Percentiles rank a stretch among this genome's conserved stretches.
Conservation (phyloP, 2,797 vertebrate species). For the Lates japonicus region DNA sequence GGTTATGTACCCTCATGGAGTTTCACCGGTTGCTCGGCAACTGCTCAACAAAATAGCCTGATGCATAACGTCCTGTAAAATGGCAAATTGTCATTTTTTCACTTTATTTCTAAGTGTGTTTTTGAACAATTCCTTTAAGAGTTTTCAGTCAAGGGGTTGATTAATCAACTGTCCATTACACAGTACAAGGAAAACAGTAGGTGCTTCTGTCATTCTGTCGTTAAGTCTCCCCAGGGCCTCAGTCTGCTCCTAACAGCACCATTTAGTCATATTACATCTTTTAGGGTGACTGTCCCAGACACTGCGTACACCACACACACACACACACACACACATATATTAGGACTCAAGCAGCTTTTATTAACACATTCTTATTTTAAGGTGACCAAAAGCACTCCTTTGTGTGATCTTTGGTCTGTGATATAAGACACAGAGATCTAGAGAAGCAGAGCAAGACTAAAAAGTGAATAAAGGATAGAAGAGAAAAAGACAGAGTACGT, state of each 20-base stretch:
- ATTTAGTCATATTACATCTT: slow-evolving; percentile 10
- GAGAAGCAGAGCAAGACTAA: background rate
- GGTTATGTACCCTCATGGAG: background rate
- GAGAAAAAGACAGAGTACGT: slow-evolving; percentile 16
- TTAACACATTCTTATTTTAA: background rate
- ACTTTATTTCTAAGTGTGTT: background rate
- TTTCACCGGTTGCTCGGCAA: slow-evolving; percentile 12
- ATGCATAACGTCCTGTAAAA: background rate
- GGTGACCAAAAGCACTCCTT: background rate
- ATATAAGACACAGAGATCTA: background rate
- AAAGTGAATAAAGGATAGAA: slow-evolving; percentile 18
- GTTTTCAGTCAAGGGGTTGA: background rate
- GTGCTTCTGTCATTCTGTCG: background rate
- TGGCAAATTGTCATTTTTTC: too few species aligned
- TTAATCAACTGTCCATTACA: background rate
- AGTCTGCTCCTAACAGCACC: slow-evolving; percentile 10
- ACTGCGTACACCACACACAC: background rate
- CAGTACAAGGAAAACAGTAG: background rate
- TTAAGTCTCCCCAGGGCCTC: slow-evolving; percentile 26
- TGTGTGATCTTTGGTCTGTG: background rate
- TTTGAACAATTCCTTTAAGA: background rate
- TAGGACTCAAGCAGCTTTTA: background rate
- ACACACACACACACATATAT: background rate
- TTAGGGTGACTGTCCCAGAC: background rate
- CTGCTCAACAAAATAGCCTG: background rate